phyloP scores from a whole-genome alignment of 2,888 invertebrate genomes.

The Thereva nobilitata region DNA sequence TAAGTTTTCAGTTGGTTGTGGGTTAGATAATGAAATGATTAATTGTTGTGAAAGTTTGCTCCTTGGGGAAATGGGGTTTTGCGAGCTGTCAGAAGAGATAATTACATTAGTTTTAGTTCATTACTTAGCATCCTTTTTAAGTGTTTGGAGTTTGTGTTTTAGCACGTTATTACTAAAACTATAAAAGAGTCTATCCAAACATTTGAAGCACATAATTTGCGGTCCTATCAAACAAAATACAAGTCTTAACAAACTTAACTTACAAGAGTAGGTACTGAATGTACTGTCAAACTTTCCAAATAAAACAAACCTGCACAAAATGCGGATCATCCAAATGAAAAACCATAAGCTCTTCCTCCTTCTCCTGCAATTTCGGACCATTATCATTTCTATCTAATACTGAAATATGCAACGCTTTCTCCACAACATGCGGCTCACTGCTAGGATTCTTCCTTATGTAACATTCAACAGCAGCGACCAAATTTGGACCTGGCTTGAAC shows the following conservation, averaged over 20 bases:
- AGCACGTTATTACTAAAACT: constrained; percentile 7
- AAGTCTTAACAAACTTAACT: too few species aligned
- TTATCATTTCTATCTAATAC: constrained; percentile 92
- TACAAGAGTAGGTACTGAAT: too few species aligned
- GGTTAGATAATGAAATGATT: constrained; percentile 22
- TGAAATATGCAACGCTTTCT: constrained; percentile 56
- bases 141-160: constrained; percentile 3
- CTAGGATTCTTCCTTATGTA: constrained; percentile 51
- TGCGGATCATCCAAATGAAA: constrained; percentile 53
- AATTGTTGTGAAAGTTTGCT: constrained; percentile 26
- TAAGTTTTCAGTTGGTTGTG: constrained; percentile 13
- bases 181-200: neutral
- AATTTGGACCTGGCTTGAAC: constrained; percentile 53
- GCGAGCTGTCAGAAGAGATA: constrained; percentile 30
- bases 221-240: too few species aligned
- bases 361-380: constrained; percentile 72
- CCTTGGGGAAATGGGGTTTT: constrained; percentile 25
- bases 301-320: constrained; percentile 52
- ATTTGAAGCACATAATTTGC: too few species aligned
- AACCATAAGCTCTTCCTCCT: constrained; percentile 46
- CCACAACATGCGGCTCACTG: constrained; percentile 41
- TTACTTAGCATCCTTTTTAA: too few species aligned
- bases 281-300: too few species aligned
- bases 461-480: constrained; percentile 54
- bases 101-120: constrained; percentile 15